Base-by-base conservation (phyloP, 2,888 invertebrate species). In the Lepidochrysops patricia region DNA sequence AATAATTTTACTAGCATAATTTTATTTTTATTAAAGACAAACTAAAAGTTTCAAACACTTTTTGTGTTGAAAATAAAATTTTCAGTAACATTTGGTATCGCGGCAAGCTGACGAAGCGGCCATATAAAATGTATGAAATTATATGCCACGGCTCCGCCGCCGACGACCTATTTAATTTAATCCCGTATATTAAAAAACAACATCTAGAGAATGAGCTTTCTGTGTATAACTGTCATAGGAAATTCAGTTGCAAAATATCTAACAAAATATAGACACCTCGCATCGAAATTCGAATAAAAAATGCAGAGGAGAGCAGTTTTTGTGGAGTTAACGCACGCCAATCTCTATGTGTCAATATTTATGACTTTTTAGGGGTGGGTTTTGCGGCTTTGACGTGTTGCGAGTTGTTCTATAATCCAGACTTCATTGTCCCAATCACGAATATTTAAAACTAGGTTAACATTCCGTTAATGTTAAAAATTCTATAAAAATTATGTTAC, bases 331-430 rank as follows among this genome's bases (percentile, higher is more conserved):
- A 37, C 37, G 23, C 19, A 9, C 43, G 43, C 19, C 43, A 43
- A 43, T 43, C 43, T 43, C 43, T 43, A 43, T 6, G n/a, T 57
- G 34, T 57, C 23, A 32, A 25, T 58, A 58, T 61, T 58, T 58
- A 58, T 62, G 19, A 60, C 52, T 54, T 25, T 29, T 32, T 57
- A 49, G 49, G 32, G 35, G 25, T 54, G 50, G 50, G 25, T 37
- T 57, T 60, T 52, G 43, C 3, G 19, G 19, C 2, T 9, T 15
- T 13, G 1, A 19, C 6, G 7, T 15, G 7, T 15, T 0, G 37
- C 6, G 37, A 32, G 5, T 32, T 5, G 7, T n/a, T n/a, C n/a
- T n/a, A n/a, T n/a, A n/a, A n/a, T n/a, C n/a, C n/a, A n/a, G n/a
- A n/a, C n/a, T n/a, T n/a, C n/a, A n/a, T n/a, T n/a, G n/a, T n/a